Base-by-base conservation (phyloP, 2,797 vertebrate species). In the Molossus molossus region DNA sequence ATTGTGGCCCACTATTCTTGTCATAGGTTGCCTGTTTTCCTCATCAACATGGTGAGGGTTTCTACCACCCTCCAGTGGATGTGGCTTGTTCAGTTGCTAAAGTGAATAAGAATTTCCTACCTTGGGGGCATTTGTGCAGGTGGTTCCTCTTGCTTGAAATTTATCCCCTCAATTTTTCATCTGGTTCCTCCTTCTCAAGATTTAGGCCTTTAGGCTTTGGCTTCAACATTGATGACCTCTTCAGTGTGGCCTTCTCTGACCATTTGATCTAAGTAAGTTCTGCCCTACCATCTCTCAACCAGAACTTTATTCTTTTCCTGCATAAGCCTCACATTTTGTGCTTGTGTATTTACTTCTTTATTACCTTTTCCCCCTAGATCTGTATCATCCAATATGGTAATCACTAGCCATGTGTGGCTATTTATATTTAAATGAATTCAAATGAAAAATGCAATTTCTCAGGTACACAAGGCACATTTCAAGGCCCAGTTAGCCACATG, bases 361-460 rank as follows among this genome's bases (percentile, higher is more conserved):
- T 33, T 72, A 33, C 10, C 80, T 83, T 62, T 40, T 79, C 67
- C 89, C 5, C 70, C 37, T 80, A 89, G 27, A 80, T 3, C n/a
- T 87, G 8, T 45, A 21, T 27, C 50, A 12, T 67, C 29, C 75
- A 87, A 20, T 62, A 48, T 45, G 64, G 13, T 29, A 69, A 40
- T 27, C 58, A 50, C 25, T 50, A 57, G 21, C 33, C 45, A 9
- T 64, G 77, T 8, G 57, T 79, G 12, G n/a, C 48, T 87, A 64
- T 85, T 91, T 96, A 55, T 64, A 72, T 53, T 90, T 87, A 94
- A 80, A 27, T 50, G 11, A 86, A 45, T 82, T 25, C 73, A 90
- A 83, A 80, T 55, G 57, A 64, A 69, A 84, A 79, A 45, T 57
- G 60, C 13, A 88, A 18, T 58, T 48, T 93, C 27, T 69, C 27